phyloP scores from a whole-genome alignment of 2,888 invertebrate genomes.

The Oxystoma pomonae region DNA sequence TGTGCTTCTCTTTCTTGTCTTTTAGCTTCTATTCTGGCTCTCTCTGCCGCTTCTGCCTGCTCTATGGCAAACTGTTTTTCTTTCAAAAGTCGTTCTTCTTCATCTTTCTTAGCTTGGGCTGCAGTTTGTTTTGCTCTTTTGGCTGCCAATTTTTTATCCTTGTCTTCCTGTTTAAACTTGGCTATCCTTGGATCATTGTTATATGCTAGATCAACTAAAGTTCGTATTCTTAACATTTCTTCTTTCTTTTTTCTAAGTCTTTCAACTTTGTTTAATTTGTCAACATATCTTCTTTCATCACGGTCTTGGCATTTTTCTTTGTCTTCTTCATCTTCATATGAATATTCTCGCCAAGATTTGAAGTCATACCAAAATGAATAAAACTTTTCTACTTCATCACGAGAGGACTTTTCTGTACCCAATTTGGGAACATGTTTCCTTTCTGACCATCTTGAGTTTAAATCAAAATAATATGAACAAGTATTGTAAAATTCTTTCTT shows the following conservation, averaged over 20 bases:
- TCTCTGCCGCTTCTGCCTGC: constrained; percentile 75
- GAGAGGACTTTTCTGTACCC: constrained; percentile 66
- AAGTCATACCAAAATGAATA: constrained; percentile 99
- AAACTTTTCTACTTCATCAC: constrained; percentile 87
- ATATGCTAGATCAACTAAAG: constrained; percentile 91
- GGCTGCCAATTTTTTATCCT: constrained; percentile 81
- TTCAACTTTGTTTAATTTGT: constrained; percentile 94
- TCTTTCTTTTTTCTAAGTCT: constrained; percentile 93
- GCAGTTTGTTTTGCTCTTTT: constrained; percentile 86
- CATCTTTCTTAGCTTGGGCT: constrained; percentile 75
- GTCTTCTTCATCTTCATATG: constrained; percentile 97
- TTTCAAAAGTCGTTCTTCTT: constrained; percentile 71
- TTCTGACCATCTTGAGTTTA: constrained; percentile 89
- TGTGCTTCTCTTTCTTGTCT: constrained; percentile 81
- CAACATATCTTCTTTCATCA: constrained; percentile 96
- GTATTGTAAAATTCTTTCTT: constrained; percentile 76
- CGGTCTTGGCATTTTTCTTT: constrained; percentile 96
- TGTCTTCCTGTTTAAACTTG: constrained; percentile 90
- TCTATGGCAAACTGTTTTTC: constrained; percentile 74
- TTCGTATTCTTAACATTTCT: constrained; percentile 88
- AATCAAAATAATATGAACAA: constrained; percentile 64
- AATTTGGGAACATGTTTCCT: constrained; percentile 80
- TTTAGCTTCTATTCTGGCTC: constrained; percentile 74
- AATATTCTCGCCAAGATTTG: constrained; percentile 98
- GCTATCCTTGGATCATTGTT: constrained; percentile 90